A percentile compares a stretch with the other conserved stretches of the same genome.
Conservation (phyloP, 2,797 vertebrate genomes). For the Rhadinocentrus ornatus region DNA sequence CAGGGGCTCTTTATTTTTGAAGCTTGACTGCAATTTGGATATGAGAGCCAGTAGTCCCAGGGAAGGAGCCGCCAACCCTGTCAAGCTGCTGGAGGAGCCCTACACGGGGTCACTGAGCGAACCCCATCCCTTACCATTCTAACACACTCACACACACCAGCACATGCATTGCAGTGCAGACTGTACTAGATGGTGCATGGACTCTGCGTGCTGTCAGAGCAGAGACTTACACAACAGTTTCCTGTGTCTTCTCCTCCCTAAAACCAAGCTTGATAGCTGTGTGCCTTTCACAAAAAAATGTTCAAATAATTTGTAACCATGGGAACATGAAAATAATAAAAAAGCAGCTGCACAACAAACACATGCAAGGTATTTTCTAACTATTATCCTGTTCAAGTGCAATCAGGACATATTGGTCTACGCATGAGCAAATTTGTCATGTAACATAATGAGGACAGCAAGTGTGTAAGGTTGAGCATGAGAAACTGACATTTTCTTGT, state of each 20-base stretch:
- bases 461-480: slow-evolving; percentile 17
- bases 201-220: background rate
- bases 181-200: background rate
- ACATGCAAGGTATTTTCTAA: slow-evolving; percentile 45
- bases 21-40: slow-evolving; percentile 83
- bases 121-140: slow-evolving; percentile 46
- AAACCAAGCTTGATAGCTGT: slow-evolving; percentile 46
- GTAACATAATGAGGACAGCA: slow-evolving; percentile 46
- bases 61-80: slow-evolving; percentile 76
- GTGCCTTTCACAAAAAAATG: slow-evolving; percentile 58
- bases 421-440: slow-evolving; percentile 48
- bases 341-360: slow-evolving; percentile 54
- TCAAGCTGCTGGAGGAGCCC: slow-evolving; percentile 80
- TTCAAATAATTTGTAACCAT: slow-evolving; percentile 74
- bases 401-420: slow-evolving; percentile 35
- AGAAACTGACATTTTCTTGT: slow-evolving; percentile 56
- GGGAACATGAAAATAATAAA: slow-evolving; percentile 70
- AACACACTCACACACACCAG: background rate
- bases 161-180: background rate
- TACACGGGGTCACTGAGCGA: slow-evolving; percentile 61
- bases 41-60: slow-evolving; percentile 73
- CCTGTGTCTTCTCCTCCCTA: slow-evolving; percentile 32
- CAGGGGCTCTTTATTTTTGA: slow-evolving; percentile 85
- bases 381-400: slow-evolving; percentile 39
- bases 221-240: slow-evolving; percentile 28